Conservation (phyloP, 2,888 invertebrate species). For the Apamea anceps region DNA sequence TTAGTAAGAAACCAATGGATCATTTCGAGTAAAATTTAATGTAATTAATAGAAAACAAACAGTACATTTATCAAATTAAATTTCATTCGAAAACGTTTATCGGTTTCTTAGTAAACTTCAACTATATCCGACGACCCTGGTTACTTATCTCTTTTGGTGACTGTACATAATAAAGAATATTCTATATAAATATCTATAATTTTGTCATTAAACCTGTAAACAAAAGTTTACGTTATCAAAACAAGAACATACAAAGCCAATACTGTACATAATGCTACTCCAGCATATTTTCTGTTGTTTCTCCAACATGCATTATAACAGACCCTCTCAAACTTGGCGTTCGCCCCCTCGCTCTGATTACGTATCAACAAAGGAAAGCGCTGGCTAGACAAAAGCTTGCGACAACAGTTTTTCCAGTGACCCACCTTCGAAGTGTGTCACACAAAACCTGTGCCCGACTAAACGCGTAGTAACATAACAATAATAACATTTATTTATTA, state of each 20-base stretch:
- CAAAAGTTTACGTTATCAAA: background rate
- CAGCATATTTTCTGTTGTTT: constrained; percentile 5
- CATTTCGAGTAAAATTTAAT: no score
- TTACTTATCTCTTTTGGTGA: no score
- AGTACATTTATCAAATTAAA: no score
- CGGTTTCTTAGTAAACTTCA: no score
- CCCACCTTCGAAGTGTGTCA: constrained; percentile 63
- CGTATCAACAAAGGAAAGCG: constrained; percentile 55
- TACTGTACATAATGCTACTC: background rate
- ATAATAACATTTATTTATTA: no score
- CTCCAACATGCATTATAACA: constrained; percentile 3
- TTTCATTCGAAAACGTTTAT: no score
- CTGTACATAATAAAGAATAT: no score
- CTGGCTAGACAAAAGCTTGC: constrained; percentile 55
- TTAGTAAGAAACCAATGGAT: no score
- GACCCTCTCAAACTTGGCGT: constrained; percentile 33
- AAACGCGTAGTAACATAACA: constrained; percentile 38
- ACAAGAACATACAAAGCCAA: background rate
- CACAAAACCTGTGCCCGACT: constrained; percentile 36
- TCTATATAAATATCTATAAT: no score
- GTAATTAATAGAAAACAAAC: no score
- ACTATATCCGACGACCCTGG: no score
- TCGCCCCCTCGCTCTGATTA: constrained; percentile 41
- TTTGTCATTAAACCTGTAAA: no score
- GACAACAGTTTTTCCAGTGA: constrained; percentile 61